Base-by-base conservation (phyloP, 2,888 invertebrate genomes). In the Cheiracanthium punctorium region DNA sequence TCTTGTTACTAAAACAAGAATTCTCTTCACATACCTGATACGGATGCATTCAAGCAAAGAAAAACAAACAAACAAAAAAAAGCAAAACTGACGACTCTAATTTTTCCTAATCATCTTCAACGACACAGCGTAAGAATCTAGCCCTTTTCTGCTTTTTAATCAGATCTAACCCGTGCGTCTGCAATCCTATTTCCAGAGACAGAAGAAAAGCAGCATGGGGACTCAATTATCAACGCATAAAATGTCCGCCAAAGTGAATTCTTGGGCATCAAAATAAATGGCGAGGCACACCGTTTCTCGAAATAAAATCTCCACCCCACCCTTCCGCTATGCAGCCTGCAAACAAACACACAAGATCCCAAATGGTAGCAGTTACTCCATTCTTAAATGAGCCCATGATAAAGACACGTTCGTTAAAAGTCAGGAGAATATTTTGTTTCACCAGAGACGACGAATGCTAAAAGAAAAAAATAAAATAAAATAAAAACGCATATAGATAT, bases 361-460 rank as follows among this genome's bases (percentile, higher is more conserved):
- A 76, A 79, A 73, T 85, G 77, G 69, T 74, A 85, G 79, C 74
- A 77, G 77, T 77, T 67, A 64, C 74, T 74, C 84, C 77, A 84
- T 84, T 84, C 77, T 84, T 85, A 85, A 85, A 85, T 85, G 84
- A 85, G 84, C 84, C 41, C 43, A 73, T 85, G 84, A 85, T 85
- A 85, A 85, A 85, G 84, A 80, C 69, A 74, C 79, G 79, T 85
- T 85, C 84, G 84, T 85, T 85, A 85, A 79, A 85, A 75, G 69
- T 30, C 70, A 75, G 33, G 37, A 82, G 82, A 75, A 69, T 74
- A 58, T 67, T 7, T 2, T 14, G 17, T 17, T 10, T 48, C 43
- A 24, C 24, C 10, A 58, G 69, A 32, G 24, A 33, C 20, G 33
- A 37, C n/a, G 37, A 58, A 33, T 12, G 24, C n/a, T 12, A 67